phyloP scores from a whole-genome alignment of 2,113 vertebrate genomes.

The Lipophrys pholis region DNA sequence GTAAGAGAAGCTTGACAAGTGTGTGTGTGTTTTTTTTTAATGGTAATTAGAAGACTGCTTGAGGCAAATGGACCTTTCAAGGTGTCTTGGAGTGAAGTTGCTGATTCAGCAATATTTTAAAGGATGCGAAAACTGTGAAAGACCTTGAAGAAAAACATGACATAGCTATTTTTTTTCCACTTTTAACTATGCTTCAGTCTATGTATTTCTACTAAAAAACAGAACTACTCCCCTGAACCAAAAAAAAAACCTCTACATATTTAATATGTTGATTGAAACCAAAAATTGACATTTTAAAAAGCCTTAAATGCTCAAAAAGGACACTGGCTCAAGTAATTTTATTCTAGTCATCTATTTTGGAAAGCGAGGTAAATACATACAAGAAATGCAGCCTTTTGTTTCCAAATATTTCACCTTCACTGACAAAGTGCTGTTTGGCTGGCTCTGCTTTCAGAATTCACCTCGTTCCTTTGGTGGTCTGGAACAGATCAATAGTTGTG shows the following conservation, averaged over 20 bases:
- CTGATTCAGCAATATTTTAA: slow-evolving; percentile 30
- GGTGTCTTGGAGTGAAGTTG: slow-evolving; percentile 43
- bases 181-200: slow-evolving; percentile 21
- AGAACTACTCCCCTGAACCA: neutral
- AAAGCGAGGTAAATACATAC: neutral
- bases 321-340: neutral
- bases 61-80: slow-evolving; percentile 28
- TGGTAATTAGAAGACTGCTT: slow-evolving; percentile 15
- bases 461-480: neutral
- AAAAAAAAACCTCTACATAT: slow-evolving; percentile 4
- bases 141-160: slow-evolving; percentile 38
- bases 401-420: neutral
- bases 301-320: neutral
- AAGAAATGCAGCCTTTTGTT: neutral
- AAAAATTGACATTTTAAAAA: neutral
- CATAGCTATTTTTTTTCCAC: slow-evolving; percentile 36
- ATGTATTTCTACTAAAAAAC: slow-evolving; percentile 15
- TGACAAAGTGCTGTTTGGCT: neutral
- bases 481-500: slow-evolving; percentile 22
- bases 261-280: neutral
- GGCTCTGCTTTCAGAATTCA: slow-evolving; percentile 19
- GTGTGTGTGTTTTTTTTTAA: neutral
- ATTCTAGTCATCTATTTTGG: neutral
- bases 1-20: slow-evolving; percentile 17
- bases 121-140: slow-evolving; percentile 15